Evolutionary conservation across 2,797 vertebrate species (phyloP).

Genomic region (Streptopelia turtur): DNA sequence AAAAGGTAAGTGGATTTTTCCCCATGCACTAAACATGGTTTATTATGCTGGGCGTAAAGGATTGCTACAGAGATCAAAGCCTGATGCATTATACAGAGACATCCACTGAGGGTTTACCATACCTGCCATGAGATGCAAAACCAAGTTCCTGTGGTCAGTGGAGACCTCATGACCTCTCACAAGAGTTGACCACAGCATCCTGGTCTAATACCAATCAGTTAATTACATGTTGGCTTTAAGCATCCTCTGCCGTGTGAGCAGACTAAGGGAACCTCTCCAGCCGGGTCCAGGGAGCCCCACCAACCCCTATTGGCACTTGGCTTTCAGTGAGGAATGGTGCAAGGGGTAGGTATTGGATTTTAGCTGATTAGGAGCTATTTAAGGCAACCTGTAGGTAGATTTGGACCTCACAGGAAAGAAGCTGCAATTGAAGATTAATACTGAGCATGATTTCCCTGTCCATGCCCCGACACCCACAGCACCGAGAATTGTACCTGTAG

Average conservation of each 20-base stretch:
- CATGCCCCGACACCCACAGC: accelerated
- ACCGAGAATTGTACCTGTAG: accelerated
- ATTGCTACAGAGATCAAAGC: conserved; percentile 43
- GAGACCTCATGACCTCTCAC: conserved; percentile 31
- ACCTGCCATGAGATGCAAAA: conserved; percentile 4
- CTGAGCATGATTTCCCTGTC: not conserved
- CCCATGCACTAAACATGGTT: not conserved
- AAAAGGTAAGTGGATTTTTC: conserved; percentile 12
- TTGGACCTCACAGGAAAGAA: not conserved
- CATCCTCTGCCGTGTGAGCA: not conserved
- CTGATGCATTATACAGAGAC: not conserved
- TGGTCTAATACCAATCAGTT: not conserved
- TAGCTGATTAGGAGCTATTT: not conserved
- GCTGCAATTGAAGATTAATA: not conserved
- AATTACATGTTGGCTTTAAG: not conserved
- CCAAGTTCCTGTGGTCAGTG: conserved; percentile 41
- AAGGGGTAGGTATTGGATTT: not conserved
- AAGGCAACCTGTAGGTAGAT: not conserved
- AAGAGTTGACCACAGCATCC: conserved; percentile 27
- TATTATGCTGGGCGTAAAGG: not conserved
- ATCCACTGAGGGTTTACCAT: not conserved
- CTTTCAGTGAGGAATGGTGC: not conserved
- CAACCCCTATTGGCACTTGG: not conserved
- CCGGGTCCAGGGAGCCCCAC: accelerated
- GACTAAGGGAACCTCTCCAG: not conserved